A percentile compares a stretch with the other conserved stretches of the same genome.
These are phyloP conservation scores for Diachasmimorpha longicaudata DNA, from an alignment of 1,140 invertebrate species.

Conservation along the genomic window DNA sequence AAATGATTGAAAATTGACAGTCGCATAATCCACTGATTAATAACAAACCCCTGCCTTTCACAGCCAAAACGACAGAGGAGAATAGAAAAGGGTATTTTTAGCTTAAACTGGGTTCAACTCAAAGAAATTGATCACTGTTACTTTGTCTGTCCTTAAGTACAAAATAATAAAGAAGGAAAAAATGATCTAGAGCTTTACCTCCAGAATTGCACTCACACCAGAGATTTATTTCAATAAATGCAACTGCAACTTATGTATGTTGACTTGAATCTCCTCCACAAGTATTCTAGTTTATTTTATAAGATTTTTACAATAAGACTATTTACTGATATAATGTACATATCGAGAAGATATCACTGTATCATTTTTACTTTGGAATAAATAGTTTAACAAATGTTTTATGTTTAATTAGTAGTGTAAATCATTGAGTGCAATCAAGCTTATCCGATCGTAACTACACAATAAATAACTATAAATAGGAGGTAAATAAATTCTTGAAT, in stretches of 20 bases:
- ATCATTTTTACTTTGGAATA: background rate
- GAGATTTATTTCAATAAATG: background rate
- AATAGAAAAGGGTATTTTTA: no score
- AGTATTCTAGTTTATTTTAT: background rate
- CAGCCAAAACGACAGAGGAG: no score
- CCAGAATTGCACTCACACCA: background rate
- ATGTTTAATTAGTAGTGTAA: background rate
- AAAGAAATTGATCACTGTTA: background rate
- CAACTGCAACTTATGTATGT: background rate
- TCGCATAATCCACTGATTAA: no score
- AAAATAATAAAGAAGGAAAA: background rate
- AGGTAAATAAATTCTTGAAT: no score
- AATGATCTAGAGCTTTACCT: background rate
- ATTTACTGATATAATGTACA: background rate
- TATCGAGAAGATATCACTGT: background rate
- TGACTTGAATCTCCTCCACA: background rate
- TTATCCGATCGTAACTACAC: background rate
- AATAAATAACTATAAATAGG: no score
- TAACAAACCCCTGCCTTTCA: no score
- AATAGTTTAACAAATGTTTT: background rate
- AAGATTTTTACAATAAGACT: background rate
- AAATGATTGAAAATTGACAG: no score
- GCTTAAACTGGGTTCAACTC: no score
- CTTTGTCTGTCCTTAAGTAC: conserved; percentile 14
- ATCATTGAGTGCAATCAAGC: background rate